Evolutionary conservation across 2,888 invertebrate species (phyloP), one percentile per base, ranked within the genome.

Genomic region (Trichopoda pennipes): DNA sequence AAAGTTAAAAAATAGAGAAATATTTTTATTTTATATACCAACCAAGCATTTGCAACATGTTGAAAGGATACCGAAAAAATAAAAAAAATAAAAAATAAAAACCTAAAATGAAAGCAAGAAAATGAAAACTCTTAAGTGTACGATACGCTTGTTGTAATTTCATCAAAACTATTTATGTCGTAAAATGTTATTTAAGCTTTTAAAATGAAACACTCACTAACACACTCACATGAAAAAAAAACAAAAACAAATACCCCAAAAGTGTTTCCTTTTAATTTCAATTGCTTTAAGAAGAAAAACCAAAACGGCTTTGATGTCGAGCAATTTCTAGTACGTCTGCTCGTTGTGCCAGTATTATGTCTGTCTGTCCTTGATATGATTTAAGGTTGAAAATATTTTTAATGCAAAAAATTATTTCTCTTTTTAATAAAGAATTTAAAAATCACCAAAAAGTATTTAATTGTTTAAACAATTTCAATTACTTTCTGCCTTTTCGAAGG

Each of bases 71-170:
- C 21, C 9, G n/a, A 3, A 42, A 42, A 42, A 7, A 6, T 28
- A 3, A 28, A 6, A 55, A 55, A 16, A 3, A 6, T 23, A 23
- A 63, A 32, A 17, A 47, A 35, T n/a, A n/a, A n/a, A n/a, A n/a
- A n/a, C n/a, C n/a, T n/a, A n/a, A 51, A 64, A 38, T 23, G 32
- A 32, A 32, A 3, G 32, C n/a, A n/a, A n/a, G n/a, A n/a, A n/a
- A 32, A 49, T 32, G 19, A 64, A 51, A 28, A 38, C 8, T 38
- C 10, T n/a, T 21, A 4, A 2, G 21, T 44, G 38, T 38, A 38
- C 38, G n/a, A 49, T 32, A 70, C 58, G 51, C 17, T 42, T 28
- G 42, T 47, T 61, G 35, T 64, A 47, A 74, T 56, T 74, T 64
- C 28, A 64, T 63, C 35, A 63, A 63, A 63, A 74, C 51, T 21